Evolutionary conservation across 1,140 invertebrate species (phyloP), one percentile per base, ranked within the genome.

Genomic region (Aphelenchoides avenae): DNA sequence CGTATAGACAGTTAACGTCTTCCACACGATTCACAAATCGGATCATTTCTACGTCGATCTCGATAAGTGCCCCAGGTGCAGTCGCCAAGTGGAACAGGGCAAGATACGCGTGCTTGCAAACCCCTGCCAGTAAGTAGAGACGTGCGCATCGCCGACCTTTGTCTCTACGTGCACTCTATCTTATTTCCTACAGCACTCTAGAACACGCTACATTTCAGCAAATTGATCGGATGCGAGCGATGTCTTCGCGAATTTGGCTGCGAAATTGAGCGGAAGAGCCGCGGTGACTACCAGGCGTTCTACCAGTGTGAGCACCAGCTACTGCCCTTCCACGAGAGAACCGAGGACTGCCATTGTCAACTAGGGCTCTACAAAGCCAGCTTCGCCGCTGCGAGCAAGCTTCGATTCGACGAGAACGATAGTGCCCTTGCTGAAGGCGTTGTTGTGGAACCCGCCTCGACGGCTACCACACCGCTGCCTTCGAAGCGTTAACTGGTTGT

Each of bases 31-130:
- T 47, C 73, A 75, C 42, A 64, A 57, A 43, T 66, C 73, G 66
- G 73, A 77, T 53, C 73, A 75, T 53, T 75, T 75, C 31, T 52
- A 70, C 15, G 72, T 73, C 7, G 74, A 75, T 40, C 41, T 77
- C 6, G 68, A 70, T 9, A 51, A 48, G 31, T 75, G 73, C 44
- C 73, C 73, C 1, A 53, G 74, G 7, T 75, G 73, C 40, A 52
- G 64, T 15, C 50, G 73, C 11, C 67, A 69, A 27, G 49, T 52
- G 36, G 73, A 75, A 36, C 70, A 75, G 29, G 66, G 75, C 20
- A 57, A 60, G 47, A 52, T 75, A 2, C 22, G 71, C 42, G 48
- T 76, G 11, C 58, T 57, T 24, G 62, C 70, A 9, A 73, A 65
- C 56, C 71, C 71, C 2, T 74, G 71, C 73, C 69, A 73, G 72